Percentiles rank a stretch among this genome's conserved stretches.
Evolutionary conservation across 2,888 invertebrate genomes (phyloP).

Genomic region (Coelinius sp.): DNA sequence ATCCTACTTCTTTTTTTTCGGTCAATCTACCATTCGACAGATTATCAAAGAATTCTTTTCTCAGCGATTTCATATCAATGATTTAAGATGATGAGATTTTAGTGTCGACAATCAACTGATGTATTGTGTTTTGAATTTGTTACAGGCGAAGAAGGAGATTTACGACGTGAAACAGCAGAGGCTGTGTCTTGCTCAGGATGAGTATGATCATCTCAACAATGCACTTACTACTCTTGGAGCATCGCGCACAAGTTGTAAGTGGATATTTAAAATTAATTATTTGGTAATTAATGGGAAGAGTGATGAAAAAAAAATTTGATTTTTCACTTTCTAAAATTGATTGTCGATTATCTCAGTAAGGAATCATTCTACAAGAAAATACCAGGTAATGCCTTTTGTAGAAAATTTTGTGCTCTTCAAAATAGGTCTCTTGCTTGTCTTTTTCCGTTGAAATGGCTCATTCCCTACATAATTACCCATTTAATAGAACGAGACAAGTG

Average conservation of each 20-base stretch:
- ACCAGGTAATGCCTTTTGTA: too few species aligned
- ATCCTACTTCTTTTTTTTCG: conserved; percentile 9
- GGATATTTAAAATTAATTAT: conserved; percentile 40
- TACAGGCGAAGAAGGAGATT: conserved; percentile 96
- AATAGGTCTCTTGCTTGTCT: too few species aligned
- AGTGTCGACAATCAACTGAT: conserved; percentile 10
- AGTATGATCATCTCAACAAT: conserved; percentile 93
- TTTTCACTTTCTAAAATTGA: too few species aligned
- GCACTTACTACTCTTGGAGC: conserved; percentile 87
- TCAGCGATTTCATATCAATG: neutral
- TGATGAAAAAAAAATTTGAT: neutral
- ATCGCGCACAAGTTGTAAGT: conserved; percentile 93
- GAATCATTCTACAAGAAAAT: too few species aligned
- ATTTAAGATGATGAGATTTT: conserved; percentile 2
- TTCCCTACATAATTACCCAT: neutral
- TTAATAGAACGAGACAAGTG: neutral
- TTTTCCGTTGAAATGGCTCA: neutral
- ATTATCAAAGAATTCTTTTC: neutral
- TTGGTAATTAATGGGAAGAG: neutral
- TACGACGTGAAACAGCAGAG: conserved; percentile 96
- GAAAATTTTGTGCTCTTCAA: too few species aligned
- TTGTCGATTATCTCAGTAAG: neutral
- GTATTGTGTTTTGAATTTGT: conserved; percentile 43
- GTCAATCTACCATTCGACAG: neutral
- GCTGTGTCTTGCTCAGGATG: conserved; percentile 93